Conservation (phyloP, 1,140 invertebrate species). For the Sycobia sp. region DNA sequence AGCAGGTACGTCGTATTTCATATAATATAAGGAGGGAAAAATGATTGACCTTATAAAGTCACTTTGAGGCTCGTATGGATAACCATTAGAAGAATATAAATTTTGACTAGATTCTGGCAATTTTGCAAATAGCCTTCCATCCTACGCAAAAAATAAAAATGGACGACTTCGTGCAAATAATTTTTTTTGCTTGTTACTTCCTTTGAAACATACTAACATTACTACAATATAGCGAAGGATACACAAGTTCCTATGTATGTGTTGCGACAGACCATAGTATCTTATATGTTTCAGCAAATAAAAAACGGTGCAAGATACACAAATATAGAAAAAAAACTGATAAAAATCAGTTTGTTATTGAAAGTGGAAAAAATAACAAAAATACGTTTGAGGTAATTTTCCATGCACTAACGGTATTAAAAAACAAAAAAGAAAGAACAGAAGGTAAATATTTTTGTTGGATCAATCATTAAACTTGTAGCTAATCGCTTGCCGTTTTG, state of each 20-base stretch:
- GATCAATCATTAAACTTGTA: too few relatives aligned
- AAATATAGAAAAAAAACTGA: too few relatives aligned
- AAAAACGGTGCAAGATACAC: too few relatives aligned
- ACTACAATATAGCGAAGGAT: not conserved
- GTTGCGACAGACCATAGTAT: slow-evolving; percentile 10
- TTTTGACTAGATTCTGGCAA: slow-evolving; percentile 55
- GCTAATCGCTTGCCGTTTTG: too few relatives aligned
- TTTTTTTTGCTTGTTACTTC: slow-evolving; percentile 23
- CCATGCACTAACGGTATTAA: too few relatives aligned
- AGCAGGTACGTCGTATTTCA: slow-evolving; percentile 27
- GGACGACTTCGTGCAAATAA: slow-evolving; percentile 33
- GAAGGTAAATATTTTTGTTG: too few relatives aligned
- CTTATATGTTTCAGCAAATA: too few relatives aligned
- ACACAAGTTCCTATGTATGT: slow-evolving; percentile 9
- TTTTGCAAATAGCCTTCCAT: slow-evolving; percentile 40
- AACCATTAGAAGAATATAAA: slow-evolving; percentile 42
- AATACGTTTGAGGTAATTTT: too few relatives aligned
- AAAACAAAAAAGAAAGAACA: too few relatives aligned
- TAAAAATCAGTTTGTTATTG: too few relatives aligned
- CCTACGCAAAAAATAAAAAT: slow-evolving; percentile 35
- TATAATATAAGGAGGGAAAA: too few relatives aligned
- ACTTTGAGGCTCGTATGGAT: slow-evolving; percentile 42
- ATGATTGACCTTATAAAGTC: slow-evolving; percentile 17
- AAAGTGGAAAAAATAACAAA: too few relatives aligned
- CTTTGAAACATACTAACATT: slow-evolving; percentile 8